Percentiles rank a stretch among this genome's conserved stretches.
Conservation (phyloP, 2,113 vertebrate genomes). For the Zosterops hypoxanthus region DNA sequence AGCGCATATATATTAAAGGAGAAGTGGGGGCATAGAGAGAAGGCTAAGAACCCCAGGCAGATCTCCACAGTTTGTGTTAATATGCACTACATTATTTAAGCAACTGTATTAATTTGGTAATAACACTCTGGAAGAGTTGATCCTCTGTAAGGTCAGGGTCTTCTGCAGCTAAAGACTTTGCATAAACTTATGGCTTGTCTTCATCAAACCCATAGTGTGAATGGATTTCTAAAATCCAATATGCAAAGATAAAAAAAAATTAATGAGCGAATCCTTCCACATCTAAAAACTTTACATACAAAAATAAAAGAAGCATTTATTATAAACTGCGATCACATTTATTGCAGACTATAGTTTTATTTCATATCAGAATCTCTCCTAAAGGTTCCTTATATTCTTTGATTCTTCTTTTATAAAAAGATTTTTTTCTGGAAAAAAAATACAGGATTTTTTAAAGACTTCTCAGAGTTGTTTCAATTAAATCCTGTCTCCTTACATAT, state of each 20-base stretch:
- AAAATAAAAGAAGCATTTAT: not conserved
- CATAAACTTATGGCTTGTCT: not conserved
- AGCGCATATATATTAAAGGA: not conserved
- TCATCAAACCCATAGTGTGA: not conserved
- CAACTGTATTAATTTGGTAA: not conserved
- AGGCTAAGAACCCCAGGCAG: not conserved
- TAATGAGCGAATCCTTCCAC: not conserved
- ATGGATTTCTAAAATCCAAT: not conserved
- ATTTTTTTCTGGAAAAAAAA: conserved; percentile 15
- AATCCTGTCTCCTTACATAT: conserved; percentile 1
- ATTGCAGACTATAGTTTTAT: not conserved
- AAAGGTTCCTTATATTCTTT: not conserved
- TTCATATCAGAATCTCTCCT: not conserved
- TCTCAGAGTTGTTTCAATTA: conserved; percentile 43
- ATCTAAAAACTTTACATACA: not conserved
- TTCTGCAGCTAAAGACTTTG: not conserved
- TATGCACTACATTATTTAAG: not conserved
- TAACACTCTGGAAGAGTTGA: not conserved
- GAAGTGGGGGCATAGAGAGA: not conserved
- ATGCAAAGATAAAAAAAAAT: not conserved
- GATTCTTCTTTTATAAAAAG: not conserved
- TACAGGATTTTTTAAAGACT: not conserved
- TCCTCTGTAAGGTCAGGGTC: not conserved
- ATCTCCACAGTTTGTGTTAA: not conserved
- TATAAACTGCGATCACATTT: not conserved